Base-by-base conservation (phyloP, 2,113 vertebrate genomes). In the Zosterops pallidus region DNA sequence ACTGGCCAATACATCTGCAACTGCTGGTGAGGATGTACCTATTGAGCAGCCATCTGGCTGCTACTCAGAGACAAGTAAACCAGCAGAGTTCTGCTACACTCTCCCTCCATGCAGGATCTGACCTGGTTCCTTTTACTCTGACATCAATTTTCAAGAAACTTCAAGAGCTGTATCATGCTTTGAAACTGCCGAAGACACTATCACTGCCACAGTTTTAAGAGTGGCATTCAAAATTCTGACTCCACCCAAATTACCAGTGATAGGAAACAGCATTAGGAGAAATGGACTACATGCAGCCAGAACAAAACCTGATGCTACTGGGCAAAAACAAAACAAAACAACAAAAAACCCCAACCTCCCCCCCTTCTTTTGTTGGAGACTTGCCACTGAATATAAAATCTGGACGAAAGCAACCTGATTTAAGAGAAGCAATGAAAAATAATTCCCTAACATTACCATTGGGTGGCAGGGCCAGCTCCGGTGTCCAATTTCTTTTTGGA, bases 321-420 rank as follows among this genome's bases (percentile, higher is more conserved):
- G 7, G 7, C 0, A 0, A 5, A 6, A 14, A 37, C 8, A 20
- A 18, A 26, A 26, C 18, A 46, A 46, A 31, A 13, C 53, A 0
- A 2, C 6, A 13, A 33, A n/a, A 24, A 35, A 29, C 5, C 18
- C 49, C 25, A 39, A 39, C 37, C 37, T 39, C 4, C 10, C 52
- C 17, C 13, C 33, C 20, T 14, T 59, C 15, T 24, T 59, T 60
- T 47, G 25, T 44, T 84, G 47, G 28, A 44, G 71, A 76, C 23
- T 83, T 2, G 0, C 5, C 16, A 56, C 26, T 64, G 42, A 64
- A 63, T 29, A 41, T 5, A 41, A 79, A 55, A n/a, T 47, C 41
- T n/a, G 24, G 11, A 63, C 2, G 12, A 79, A 79, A 63, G 24
- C 29, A 70, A 62, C 20, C 8, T 29, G n/a, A 55, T 35, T 63